Base-by-base conservation (phyloP, 2,888 invertebrate species). In the Brenthis ino region DNA sequence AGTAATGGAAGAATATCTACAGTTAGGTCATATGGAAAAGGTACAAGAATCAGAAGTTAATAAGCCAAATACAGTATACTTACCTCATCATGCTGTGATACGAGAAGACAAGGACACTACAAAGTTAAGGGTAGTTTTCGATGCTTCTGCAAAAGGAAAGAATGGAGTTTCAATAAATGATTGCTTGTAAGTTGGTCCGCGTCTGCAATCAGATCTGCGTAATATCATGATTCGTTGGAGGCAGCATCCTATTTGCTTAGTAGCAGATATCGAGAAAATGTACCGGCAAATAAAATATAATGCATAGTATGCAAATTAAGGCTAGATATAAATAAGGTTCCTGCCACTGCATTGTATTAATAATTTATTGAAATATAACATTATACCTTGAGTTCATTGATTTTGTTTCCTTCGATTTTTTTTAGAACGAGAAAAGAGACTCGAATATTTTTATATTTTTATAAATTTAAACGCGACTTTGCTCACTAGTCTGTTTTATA, bases 141-240 rank as follows among this genome's bases (percentile, higher is more conserved):
- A 76, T 68, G 76, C 72, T 3, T 76, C 75, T 3, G 67, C 71
- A 8, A 70, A 68, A 20, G 67, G 69, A 55, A 51, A 11, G 66
- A 76, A 58, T 47, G 53, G 74, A 20, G 65, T 66, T 1, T 75
- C 77, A 14, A 63, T 80, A 4, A 79, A 79, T 64, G 74, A 77
- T 37, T 60, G 55, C 5, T 51, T 80, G 16, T 47, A 77, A 63
- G 67, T 74, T 6, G 79, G 78, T 14, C 76, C 79, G 12, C 69
- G 65, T 0, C 67, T 78, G 16, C 79, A 80, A 72, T 68, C 76
- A 14, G 75, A 77, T 43, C 16, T 80, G 57, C 73, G 78, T 43
- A 68, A 74, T n/a, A 71, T 80, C 0, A 37, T 80, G 4, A 71
- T 77, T 67, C 60, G 76, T 55, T 80, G 75, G 75, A 64, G 76